Conservation (phyloP, 2,797 vertebrate species). For the Danio aesculapii region DNA sequence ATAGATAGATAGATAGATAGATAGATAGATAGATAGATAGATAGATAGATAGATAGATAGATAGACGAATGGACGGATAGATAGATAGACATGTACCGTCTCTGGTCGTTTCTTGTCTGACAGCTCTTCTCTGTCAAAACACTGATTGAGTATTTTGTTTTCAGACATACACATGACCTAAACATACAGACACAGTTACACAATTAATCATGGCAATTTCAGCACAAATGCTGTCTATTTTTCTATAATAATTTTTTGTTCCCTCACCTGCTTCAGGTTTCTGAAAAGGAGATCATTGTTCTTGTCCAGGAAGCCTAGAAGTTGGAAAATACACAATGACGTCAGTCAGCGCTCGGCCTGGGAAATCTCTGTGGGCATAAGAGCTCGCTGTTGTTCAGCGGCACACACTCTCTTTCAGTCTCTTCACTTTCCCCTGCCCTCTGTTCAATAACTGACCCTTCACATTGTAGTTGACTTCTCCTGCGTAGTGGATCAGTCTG, state of each 20-base stretch:
- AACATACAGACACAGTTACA: slow-evolving; percentile 56
- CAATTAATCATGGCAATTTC: background rate
- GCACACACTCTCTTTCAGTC: background rate
- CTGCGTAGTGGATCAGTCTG: slow-evolving; percentile 93
- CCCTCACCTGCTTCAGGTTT: slow-evolving; percentile 95
- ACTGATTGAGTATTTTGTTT: slow-evolving; percentile 93
- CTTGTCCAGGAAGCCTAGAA: slow-evolving; percentile 95
- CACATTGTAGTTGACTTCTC: slow-evolving; percentile 97
- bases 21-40: too few relatives aligned
- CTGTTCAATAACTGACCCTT: slow-evolving; percentile 76
- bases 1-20: background rate
- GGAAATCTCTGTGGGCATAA: slow-evolving; percentile 32
- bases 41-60: background rate
- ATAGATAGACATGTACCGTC: slow-evolving; percentile 78
- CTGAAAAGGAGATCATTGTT: slow-evolving; percentile 98
- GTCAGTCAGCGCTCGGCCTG: slow-evolving; percentile 34
- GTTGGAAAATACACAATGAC: slow-evolving; percentile 54
- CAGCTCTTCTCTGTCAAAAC: slow-evolving; percentile 91
- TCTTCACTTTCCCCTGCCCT: background rate
- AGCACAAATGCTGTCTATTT: slow-evolving; percentile 11
- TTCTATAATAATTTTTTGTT: slow-evolving; percentile 26
- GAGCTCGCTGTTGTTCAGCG: background rate
- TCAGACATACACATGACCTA: slow-evolving; percentile 95
- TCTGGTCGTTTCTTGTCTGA: slow-evolving; percentile 97
- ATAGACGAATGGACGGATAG: background rate